Percentiles rank a stretch among this genome's conserved stretches.
These are phyloP conservation scores for Drosophila ironensis DNA, from an alignment of 1,140 invertebrate species.

Conservation along the genomic window DNA sequence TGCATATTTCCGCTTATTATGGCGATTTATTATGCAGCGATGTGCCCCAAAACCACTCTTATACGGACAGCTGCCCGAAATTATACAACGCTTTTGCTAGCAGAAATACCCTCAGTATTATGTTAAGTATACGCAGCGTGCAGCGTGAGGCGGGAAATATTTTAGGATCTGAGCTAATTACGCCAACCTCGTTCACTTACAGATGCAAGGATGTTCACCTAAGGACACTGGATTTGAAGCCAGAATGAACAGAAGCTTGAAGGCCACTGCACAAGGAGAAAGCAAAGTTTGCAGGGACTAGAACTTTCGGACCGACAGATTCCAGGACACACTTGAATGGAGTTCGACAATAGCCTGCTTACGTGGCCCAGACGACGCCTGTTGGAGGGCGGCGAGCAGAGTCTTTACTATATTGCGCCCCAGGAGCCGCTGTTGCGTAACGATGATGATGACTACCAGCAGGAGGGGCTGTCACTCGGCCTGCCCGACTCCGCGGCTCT, in stretches of 20 bases:
- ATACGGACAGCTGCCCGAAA: constrained; percentile 23
- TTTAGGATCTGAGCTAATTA: constrained; percentile 1
- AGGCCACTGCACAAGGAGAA: background rate
- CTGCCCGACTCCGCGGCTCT: constrained; percentile 24
- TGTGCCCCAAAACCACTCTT: constrained; percentile 6
- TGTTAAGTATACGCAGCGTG: constrained; percentile 35
- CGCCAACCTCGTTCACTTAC: constrained; percentile 11
- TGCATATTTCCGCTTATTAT: constrained; percentile 1
- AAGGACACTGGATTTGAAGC: constrained; percentile 11
- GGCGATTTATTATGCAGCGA: background rate
- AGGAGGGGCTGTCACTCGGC: constrained; percentile 18
- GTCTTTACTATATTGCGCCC: constrained; percentile 58
- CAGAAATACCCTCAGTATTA: background rate
- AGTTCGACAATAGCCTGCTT: constrained; percentile 36
- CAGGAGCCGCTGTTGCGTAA: constrained; percentile 52
- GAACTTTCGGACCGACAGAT: constrained; percentile 11
- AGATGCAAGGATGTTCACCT: constrained; percentile 21
- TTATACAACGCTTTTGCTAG: constrained; percentile 41
- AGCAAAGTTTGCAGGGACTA: constrained; percentile 29
- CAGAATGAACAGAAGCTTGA: constrained; percentile 11
- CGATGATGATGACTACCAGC: constrained; percentile 58
- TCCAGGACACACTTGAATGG: constrained; percentile 47
- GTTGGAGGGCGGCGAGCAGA: constrained; percentile 21
- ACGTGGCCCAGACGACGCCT: constrained; percentile 23
- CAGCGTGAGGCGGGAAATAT: constrained; percentile 5